These are phyloP conservation scores for Xylocampa areola DNA, from an alignment of 2,888 invertebrate genomes.

Conservation along the genomic window DNA sequence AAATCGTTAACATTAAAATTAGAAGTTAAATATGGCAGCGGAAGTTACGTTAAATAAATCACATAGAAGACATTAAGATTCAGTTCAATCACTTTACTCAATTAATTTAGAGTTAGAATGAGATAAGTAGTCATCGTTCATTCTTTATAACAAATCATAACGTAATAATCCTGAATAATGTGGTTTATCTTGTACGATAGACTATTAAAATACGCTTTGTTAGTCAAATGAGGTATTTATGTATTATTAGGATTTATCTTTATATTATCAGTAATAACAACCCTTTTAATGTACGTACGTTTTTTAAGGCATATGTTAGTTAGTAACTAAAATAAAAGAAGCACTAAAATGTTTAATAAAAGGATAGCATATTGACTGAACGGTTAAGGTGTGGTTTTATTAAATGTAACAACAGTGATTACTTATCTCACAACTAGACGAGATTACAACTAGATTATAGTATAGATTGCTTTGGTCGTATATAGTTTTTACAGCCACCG, in stretches of 20 bases:
- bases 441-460: constrained; percentile 72
- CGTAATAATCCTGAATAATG: background rate
- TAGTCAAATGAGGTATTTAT: constrained; percentile 32
- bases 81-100: constrained; percentile 71
- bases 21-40: constrained; percentile 67
- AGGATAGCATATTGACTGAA: background rate
- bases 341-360: background rate
- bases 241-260: constrained; percentile 32
- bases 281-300: constrained; percentile 45
- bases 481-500: constrained; percentile 69
- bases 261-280: constrained; percentile 47
- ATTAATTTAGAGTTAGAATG: constrained; percentile 62
- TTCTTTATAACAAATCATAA: constrained; percentile 5
- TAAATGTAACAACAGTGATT: constrained; percentile 53
- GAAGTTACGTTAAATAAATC: constrained; percentile 72
- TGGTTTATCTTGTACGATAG: constrained; percentile 3
- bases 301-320: constrained; percentile 42
- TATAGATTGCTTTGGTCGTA: constrained; percentile 80
- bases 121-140: constrained; percentile 60
- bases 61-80: constrained; percentile 72
- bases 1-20: constrained; percentile 45
- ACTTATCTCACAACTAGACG: constrained; percentile 61
- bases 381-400: constrained; percentile 34
- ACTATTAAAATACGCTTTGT: constrained; percentile 13
- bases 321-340: constrained; percentile 10